Conservation (phyloP, 1,140 invertebrate species). For the Drosophila subobscura region DNA sequence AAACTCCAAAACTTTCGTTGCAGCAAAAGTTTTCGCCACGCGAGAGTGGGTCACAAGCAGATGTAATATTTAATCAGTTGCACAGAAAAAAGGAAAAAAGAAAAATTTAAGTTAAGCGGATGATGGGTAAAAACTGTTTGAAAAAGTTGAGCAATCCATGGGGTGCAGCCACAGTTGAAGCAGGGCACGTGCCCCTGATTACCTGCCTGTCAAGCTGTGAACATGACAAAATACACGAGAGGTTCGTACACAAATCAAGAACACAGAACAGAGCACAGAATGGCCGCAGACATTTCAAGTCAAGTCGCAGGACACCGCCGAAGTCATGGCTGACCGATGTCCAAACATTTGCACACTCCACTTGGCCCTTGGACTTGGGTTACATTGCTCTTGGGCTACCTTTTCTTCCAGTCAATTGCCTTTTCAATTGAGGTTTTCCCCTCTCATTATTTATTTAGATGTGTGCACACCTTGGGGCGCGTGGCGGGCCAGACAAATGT, state of each 20-base stretch:
- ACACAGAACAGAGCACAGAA: conserved; percentile 19
- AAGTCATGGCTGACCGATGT: conserved; percentile 36
- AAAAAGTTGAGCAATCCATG: too few species aligned
- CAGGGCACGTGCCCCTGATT: conserved; percentile 48
- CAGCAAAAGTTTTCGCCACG: neutral
- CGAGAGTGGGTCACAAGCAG: too few species aligned
- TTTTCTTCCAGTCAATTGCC: conserved; percentile 67
- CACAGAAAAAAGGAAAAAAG: too few species aligned
- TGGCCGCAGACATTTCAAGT: conserved; percentile 1
- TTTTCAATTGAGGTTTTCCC: conserved; percentile 44
- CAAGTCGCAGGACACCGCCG: conserved; percentile 20
- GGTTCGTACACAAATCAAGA: conserved; percentile 43
- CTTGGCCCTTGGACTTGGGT: conserved; percentile 35
- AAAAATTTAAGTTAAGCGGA: too few species aligned
- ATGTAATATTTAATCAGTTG: too few species aligned
- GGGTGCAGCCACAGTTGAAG: neutral
- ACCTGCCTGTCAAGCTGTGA: conserved; percentile 12
- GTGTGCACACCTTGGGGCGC: conserved; percentile 18
- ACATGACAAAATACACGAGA: conserved; percentile 27
- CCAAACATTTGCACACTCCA: conserved; percentile 56
- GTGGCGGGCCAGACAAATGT: conserved; percentile 15
- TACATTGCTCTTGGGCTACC: conserved; percentile 36
- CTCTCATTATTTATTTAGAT: conserved; percentile 64
- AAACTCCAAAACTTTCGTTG: conserved; percentile 4
- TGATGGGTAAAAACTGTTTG: too few species aligned